Evolutionary conservation across 2,113 vertebrate species (phyloP).

Genomic region (Monopterus albus): DNA sequence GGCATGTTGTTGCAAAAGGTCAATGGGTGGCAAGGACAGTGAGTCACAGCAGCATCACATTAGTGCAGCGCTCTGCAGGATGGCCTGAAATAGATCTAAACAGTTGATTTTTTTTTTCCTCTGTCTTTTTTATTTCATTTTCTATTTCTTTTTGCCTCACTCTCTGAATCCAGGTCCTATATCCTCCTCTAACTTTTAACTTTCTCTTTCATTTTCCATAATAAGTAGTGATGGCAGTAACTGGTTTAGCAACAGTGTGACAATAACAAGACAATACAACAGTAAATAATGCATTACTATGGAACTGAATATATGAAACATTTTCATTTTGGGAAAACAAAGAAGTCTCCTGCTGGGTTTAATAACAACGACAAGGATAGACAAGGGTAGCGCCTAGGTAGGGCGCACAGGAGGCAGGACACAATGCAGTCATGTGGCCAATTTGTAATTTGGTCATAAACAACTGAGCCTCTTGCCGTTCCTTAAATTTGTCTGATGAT

Average conservation of each 20-base stretch:
- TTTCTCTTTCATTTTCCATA: not conserved
- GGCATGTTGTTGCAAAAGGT: slow-evolving; percentile 32
- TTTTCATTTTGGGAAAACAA: too few species aligned
- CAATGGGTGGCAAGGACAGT: slow-evolving; percentile 61
- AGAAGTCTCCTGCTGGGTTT: too few species aligned
- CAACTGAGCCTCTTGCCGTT: too few species aligned
- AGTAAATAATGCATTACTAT: too few species aligned
- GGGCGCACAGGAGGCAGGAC: too few species aligned
- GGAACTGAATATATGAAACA: too few species aligned
- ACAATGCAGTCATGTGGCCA: too few species aligned
- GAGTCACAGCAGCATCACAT: slow-evolving; percentile 54
- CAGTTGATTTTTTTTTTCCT: slow-evolving; percentile 24
- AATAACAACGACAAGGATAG: too few species aligned
- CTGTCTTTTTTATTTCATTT: not conserved
- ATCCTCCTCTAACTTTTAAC: not conserved
- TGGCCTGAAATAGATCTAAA: slow-evolving; percentile 53
- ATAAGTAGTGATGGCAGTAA: not conserved
- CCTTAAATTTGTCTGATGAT: too few species aligned
- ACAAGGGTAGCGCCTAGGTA: too few species aligned
- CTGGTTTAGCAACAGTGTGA: not conserved
- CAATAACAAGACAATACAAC: too few species aligned
- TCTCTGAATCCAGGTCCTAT: not conserved
- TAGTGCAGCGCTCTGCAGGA: slow-evolving; percentile 10
- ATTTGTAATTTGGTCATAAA: too few species aligned
- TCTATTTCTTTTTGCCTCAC: not conserved